Base-by-base conservation (phyloP, 2,113 vertebrate species). In the Agelaius phoeniceus region DNA sequence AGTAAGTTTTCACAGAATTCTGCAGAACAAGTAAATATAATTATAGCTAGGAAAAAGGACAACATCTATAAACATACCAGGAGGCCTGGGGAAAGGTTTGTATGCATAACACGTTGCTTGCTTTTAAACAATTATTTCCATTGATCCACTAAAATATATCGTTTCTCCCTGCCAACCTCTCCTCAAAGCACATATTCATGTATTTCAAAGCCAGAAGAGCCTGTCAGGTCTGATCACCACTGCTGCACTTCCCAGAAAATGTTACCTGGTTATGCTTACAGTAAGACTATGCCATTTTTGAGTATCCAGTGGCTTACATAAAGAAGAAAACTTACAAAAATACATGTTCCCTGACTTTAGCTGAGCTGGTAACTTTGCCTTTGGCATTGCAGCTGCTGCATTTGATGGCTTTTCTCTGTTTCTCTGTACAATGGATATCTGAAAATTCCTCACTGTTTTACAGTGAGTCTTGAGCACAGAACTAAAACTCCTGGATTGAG, bases 361-460 rank as follows among this genome's bases (percentile, higher is more conserved):
- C 87, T 69, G 54, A 94, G 77, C 77, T 94, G 66, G 43, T 78
- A 89, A 74, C 77, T 86, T 86, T 57, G 90, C 73, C 84, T 82
- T 81, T 96, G 55, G 80, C 90, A 81, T 4, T 91, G 69, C 41
- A 79, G 84, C 44, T 91, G 69, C 80, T 59, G 31, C 54, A 75
- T 46, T 77, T 31, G 30, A 49, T 33, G 59, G 33, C 35, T 80
- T 92, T 93, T 68, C 79, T 88, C 68, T 0, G 0, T 31, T 68
- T 83, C 48, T 37, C 33, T 67, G 27, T 66, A 46, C 18, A 74
- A 83, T 17, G 33, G 35, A 84, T 93, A 75, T 48, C 2, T 52
- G 51, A 74, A 77, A 78, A 81, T 37, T 71, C 39, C 24, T 85
- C 58, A 39, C 31, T 1, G 3, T 68, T 84, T 67, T 49, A 78